Percentiles rank a stretch among this genome's conserved stretches.
Conservation (phyloP, 2,797 vertebrate species). For the Chloroceryle amazona region DNA sequence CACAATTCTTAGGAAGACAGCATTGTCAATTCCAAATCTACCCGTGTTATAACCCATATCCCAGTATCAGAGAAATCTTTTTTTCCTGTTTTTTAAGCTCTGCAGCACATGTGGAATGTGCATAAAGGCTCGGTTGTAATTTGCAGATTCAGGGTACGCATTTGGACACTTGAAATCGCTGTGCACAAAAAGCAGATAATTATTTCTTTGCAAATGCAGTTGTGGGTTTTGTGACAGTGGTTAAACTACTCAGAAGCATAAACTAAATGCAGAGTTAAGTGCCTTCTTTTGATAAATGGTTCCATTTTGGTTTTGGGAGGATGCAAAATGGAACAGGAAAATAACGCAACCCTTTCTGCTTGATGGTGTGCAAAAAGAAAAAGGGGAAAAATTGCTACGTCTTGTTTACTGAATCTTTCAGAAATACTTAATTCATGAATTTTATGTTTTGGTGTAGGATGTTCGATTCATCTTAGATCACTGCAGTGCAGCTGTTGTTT, state of each 20-base stretch:
- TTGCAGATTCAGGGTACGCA: background rate
- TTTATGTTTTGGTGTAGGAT: conserved; percentile 76
- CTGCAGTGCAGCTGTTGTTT: conserved; percentile 83
- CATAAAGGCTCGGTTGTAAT: background rate
- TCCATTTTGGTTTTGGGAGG: background rate
- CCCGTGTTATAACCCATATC: background rate
- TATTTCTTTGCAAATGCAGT: background rate
- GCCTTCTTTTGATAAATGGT: background rate
- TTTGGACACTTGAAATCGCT: background rate
- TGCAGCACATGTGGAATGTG: background rate
- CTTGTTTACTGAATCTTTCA: background rate
- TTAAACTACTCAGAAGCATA: background rate
- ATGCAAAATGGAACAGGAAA: background rate
- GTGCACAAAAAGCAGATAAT: background rate
- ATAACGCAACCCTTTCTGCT: background rate
- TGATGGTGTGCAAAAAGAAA: background rate
- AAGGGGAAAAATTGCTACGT: fast-evolving
- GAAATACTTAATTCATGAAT: background rate
- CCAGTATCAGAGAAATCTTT: background rate
- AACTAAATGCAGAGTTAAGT: background rate
- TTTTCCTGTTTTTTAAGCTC: background rate
- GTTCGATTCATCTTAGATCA: conserved; percentile 88
- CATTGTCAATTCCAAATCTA: background rate
- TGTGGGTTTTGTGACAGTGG: background rate
- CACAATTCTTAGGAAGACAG: background rate